These are phyloP conservation scores for Aphidius gifuensis DNA, from an alignment of 1,140 invertebrate species.

Conservation along the genomic window DNA sequence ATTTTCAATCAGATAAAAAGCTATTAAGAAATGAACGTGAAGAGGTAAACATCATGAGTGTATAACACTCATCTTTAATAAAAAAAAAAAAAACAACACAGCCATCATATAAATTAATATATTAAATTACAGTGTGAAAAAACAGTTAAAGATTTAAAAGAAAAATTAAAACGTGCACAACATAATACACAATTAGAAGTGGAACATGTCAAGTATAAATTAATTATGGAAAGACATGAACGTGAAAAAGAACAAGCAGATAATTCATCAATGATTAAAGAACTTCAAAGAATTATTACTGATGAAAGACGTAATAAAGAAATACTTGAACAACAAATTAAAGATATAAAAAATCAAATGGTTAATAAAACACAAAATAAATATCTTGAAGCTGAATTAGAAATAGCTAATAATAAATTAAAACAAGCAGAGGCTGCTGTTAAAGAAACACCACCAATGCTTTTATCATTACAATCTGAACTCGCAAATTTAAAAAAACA, in stretches of 20 bases:
- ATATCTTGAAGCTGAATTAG: constrained; percentile 63
- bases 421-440: constrained; percentile 59
- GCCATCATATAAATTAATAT: constrained; percentile 28
- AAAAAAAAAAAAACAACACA: constrained; percentile 6
- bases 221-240: constrained; percentile 72
- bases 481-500: constrained; percentile 70
- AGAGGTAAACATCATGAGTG: constrained; percentile 40
- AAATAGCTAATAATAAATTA: constrained; percentile 63
- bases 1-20: constrained; percentile 76
- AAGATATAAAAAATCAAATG: constrained; percentile 54
- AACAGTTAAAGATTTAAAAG: constrained; percentile 61
- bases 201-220: constrained; percentile 68
- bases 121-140: constrained; percentile 62
- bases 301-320: constrained; percentile 64
- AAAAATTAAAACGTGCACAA: constrained; percentile 60
- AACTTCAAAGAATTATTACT: constrained; percentile 64
- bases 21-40: constrained; percentile 67
- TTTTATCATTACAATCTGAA: constrained; percentile 69
- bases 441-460: constrained; percentile 62
- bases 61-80: not conserved
- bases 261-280: constrained; percentile 66
- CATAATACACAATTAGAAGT: constrained; percentile 60
- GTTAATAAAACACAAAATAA: constrained; percentile 57
- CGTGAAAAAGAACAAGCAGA: constrained; percentile 75
- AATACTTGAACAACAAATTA: constrained; percentile 60